phyloP scores from a whole-genome alignment of 2,888 invertebrate genomes.

The Drosophila stalkeri region DNA sequence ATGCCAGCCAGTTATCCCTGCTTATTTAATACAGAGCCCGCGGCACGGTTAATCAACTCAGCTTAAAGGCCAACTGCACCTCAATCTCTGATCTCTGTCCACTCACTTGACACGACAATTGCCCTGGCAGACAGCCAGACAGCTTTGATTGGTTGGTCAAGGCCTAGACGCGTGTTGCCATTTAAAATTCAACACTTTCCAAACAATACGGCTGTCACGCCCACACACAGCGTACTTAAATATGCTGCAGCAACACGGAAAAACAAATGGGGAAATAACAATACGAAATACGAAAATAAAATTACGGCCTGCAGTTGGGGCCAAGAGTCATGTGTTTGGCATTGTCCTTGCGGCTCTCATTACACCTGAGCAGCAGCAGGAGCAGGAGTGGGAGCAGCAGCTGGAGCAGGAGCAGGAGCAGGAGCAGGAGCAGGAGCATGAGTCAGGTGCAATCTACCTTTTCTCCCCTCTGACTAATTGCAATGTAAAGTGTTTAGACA shows the following conservation, averaged over 20 bases:
- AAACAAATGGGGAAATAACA: slow-evolving; percentile 5
- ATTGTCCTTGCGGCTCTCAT: slow-evolving; percentile 24
- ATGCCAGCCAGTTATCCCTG: slow-evolving; percentile 56
- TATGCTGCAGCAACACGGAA: slow-evolving; percentile 28
- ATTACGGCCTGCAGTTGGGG: slow-evolving; percentile 27
- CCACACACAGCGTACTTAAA: slow-evolving; percentile 31
- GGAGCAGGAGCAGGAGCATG: no score
- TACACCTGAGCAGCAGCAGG: not conserved
- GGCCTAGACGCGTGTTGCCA: slow-evolving; percentile 48
- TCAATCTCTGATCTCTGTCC: slow-evolving; percentile 17
- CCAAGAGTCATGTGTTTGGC: slow-evolving; percentile 29
- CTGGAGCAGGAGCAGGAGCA: not conserved
- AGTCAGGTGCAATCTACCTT: not conserved
- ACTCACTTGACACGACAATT: slow-evolving; percentile 24
- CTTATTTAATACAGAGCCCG: slow-evolving; percentile 53
- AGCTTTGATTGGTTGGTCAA: slow-evolving; percentile 5
- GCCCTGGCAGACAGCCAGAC: slow-evolving; percentile 11
- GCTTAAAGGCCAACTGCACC: slow-evolving; percentile 30
- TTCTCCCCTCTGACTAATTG: slow-evolving; percentile 53
- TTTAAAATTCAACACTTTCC: slow-evolving; percentile 49
- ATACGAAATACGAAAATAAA: slow-evolving; percentile 25
- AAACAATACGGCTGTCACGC: slow-evolving; percentile 17
- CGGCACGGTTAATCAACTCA: slow-evolving; percentile 53
- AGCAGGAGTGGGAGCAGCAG: not conserved
- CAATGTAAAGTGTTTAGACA: slow-evolving; percentile 73